These are phyloP conservation scores for Arothron firmamentum DNA, from an alignment of 2,113 vertebrate genomes.

Conservation along the genomic window DNA sequence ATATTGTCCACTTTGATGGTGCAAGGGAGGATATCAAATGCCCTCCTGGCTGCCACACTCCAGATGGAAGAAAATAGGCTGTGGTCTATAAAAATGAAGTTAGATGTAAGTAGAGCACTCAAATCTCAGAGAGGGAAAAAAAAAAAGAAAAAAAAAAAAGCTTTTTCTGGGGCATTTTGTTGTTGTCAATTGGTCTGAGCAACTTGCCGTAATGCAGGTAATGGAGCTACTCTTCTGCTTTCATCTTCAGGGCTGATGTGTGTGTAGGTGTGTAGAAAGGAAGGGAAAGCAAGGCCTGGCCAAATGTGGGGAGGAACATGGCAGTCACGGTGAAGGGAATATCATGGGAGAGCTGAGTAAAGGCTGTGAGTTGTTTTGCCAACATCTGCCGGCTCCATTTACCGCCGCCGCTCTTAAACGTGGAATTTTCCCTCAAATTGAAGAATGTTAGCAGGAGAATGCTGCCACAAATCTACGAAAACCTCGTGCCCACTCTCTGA, in stretches of 20 bases:
- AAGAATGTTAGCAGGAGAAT: constrained; percentile 1
- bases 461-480: neutral
- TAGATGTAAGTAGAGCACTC: constrained; percentile 91
- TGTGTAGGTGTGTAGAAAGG: constrained; percentile 26
- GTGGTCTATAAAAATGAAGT: constrained; percentile 88
- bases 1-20: constrained; percentile 89
- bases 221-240: constrained; percentile 91
- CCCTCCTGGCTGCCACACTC: constrained; percentile 81
- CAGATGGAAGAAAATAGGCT: constrained; percentile 88
- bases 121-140: constrained; percentile 81
- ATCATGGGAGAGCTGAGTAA: constrained; percentile 27
- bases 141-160: constrained; percentile 80
- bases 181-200: constrained; percentile 82
- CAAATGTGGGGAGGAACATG: constrained; percentile 66
- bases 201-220: constrained; percentile 92
- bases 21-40: constrained; percentile 91
- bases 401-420: constrained; percentile 1
- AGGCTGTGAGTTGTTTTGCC: constrained; percentile 28
- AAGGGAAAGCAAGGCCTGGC: constrained; percentile 57
- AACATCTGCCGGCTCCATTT: constrained; percentile 29
- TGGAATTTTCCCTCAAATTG: neutral
- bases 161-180: constrained; percentile 89
- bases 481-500: neutral
- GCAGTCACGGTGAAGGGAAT: constrained; percentile 51
- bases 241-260: constrained; percentile 83